A percentile compares a stretch with the other conserved stretches of the same genome.
phyloP scores from a whole-genome alignment of 2,113 vertebrate genomes.

The Fulica atra region DNA sequence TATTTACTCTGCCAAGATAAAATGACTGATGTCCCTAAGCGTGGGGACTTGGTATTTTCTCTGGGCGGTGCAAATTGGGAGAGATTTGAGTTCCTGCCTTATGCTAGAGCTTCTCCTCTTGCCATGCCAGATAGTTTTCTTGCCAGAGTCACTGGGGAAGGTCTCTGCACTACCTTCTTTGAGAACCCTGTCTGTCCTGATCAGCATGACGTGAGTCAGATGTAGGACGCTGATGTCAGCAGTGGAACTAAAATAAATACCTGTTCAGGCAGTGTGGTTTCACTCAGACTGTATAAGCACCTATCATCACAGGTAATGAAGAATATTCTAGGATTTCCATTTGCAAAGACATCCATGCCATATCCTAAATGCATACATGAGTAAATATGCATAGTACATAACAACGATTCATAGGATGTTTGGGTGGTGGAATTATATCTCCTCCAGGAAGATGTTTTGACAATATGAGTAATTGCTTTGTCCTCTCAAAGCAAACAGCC shows the following conservation, averaged over 20 bases:
- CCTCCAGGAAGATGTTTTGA: background rate
- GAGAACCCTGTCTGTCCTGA: background rate
- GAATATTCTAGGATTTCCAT: background rate
- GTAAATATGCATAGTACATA: background rate
- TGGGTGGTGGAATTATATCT: background rate
- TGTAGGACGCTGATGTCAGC: background rate
- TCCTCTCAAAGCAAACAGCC: background rate
- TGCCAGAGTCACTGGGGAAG: background rate
- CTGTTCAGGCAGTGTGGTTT: background rate
- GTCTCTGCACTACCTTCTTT: background rate
- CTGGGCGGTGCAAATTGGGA: background rate
- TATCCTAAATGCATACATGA: background rate
- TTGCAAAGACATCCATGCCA: background rate
- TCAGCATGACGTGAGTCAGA: background rate
- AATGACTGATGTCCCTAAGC: background rate
- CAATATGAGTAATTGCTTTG: background rate
- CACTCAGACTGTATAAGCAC: fast-evolving
- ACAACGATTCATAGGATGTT: background rate
- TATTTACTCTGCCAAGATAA: conserved; percentile 33
- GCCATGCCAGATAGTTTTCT: background rate
- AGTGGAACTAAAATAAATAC: background rate
- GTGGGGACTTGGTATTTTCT: background rate
- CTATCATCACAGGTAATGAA: background rate
- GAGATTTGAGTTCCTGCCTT: background rate
- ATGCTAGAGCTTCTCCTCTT: background rate